phyloP scores from a whole-genome alignment of 2,888 invertebrate species.

The Lymantria dispar region DNA sequence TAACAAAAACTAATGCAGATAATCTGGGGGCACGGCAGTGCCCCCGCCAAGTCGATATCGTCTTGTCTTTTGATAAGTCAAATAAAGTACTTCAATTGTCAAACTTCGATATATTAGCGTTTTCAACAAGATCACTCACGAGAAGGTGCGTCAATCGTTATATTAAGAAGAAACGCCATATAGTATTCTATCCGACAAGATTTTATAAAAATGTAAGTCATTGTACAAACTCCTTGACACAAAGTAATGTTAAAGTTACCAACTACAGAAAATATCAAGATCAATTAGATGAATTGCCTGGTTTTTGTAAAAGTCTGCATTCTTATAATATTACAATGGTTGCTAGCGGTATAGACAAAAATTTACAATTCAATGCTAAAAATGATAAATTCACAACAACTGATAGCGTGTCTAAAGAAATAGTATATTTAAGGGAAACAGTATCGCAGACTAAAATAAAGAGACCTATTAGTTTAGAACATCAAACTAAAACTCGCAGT shows the following conservation, averaged over 20 bases:
- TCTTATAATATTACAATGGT: conserved; percentile 34
- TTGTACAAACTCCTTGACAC: conserved; percentile 19
- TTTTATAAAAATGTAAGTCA: conserved; percentile 34
- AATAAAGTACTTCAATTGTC: conserved; percentile 37
- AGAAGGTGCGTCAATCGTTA: conserved; percentile 37
- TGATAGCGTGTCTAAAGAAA: conserved; percentile 16
- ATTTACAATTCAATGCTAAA: conserved; percentile 11
- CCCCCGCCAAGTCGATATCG: no score
- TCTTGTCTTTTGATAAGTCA: conserved; percentile 32
- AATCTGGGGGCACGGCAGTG: no score
- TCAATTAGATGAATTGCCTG: conserved; percentile 36
- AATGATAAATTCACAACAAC: conserved; percentile 45
- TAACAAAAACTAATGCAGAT: conserved; percentile 32
- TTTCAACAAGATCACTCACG: conserved; percentile 49
- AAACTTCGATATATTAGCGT: conserved; percentile 45
- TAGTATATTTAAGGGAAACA: conserved; percentile 1
- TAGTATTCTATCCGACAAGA: conserved; percentile 38
- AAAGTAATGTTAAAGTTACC: conserved; percentile 6
- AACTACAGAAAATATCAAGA: conserved; percentile 9
- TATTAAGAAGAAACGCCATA: conserved; percentile 24
- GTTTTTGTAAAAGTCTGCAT: conserved; percentile 48
- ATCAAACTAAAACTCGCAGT: not conserved
- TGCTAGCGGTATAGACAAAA: conserved; percentile 30
- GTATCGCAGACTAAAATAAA: not conserved
- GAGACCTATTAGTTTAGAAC: not conserved